Conservation (phyloP, 2,888 invertebrate species). For the Microctonus hyperodae region DNA sequence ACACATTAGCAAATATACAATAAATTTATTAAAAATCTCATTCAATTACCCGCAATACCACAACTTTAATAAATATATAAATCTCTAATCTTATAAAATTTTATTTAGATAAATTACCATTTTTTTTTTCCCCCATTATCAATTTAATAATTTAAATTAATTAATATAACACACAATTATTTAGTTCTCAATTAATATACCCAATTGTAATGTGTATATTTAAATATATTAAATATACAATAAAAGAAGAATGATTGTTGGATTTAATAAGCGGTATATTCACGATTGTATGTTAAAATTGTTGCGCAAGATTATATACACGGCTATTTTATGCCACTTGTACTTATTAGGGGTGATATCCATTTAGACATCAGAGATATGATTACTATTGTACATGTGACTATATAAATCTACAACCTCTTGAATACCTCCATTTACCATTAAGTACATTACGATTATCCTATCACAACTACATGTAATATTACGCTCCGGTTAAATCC, state of each 20-base stretch:
- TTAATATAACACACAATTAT: neutral
- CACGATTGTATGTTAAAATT: conserved; percentile 11
- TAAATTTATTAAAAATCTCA: neutral
- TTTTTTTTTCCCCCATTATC: too few relatives aligned
- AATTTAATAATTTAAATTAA: neutral
- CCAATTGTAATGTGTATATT: neutral
- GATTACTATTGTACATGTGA: conserved; percentile 60
- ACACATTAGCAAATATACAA: neutral
- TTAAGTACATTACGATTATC: conserved; percentile 64
- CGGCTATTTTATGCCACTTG: conserved; percentile 64
- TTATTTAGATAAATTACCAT: neutral
- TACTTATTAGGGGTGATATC: conserved; percentile 62
- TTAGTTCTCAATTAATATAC: neutral
- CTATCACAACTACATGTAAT: conserved; percentile 52
- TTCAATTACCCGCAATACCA: too few relatives aligned
- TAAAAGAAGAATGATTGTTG: neutral
- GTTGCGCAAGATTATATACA: conserved; percentile 53
- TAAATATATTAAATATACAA: neutral
- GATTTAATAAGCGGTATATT: conserved; percentile 1
- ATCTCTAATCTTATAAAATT: neutral
- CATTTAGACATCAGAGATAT: conserved; percentile 48
- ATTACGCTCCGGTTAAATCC: conserved; percentile 16
- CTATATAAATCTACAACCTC: conserved; percentile 61
- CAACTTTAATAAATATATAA: too few relatives aligned
- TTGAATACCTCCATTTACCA: conserved; percentile 63